Evolutionary conservation across 2,113 vertebrate genomes (phyloP).

Genomic region (Argyrosomus japonicus): DNA sequence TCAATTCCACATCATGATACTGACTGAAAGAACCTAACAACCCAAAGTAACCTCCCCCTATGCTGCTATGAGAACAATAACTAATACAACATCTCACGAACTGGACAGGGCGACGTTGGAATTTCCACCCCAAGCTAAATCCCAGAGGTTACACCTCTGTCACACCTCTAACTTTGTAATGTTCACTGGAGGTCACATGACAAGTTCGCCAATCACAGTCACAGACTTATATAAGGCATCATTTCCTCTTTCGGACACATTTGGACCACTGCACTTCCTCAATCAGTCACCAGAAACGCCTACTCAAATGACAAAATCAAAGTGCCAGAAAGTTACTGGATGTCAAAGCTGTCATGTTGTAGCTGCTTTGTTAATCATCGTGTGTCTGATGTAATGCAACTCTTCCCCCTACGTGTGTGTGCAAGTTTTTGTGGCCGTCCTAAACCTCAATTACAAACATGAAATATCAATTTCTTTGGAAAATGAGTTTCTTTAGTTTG

Average conservation of each 20-base stretch:
- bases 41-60: not conserved
- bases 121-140: conserved; percentile 58
- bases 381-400: conserved; percentile 57
- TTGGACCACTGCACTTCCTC: conserved; percentile 52
- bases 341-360: conserved; percentile 14
- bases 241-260: conserved; percentile 66
- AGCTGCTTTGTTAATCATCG: conserved; percentile 29
- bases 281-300: conserved; percentile 18
- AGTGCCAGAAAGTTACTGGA: not conserved
- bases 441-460: conserved; percentile 11
- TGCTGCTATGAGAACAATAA: conserved; percentile 47
- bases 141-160: conserved; percentile 14
- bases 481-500: not conserved
- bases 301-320: not conserved
- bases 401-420: not conserved
- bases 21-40: conserved; percentile 52
- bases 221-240: conserved; percentile 9
- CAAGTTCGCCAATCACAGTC: conserved; percentile 28
- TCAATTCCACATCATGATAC: conserved; percentile 32
- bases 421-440: not conserved
- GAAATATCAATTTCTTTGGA: conserved; percentile 27
- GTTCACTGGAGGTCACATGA: conserved; percentile 42
- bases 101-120: conserved; percentile 38
- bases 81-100: conserved; percentile 1
- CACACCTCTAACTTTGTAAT: not conserved